Conservation (phyloP, 2,113 vertebrate species). For the Cariama cristata region DNA sequence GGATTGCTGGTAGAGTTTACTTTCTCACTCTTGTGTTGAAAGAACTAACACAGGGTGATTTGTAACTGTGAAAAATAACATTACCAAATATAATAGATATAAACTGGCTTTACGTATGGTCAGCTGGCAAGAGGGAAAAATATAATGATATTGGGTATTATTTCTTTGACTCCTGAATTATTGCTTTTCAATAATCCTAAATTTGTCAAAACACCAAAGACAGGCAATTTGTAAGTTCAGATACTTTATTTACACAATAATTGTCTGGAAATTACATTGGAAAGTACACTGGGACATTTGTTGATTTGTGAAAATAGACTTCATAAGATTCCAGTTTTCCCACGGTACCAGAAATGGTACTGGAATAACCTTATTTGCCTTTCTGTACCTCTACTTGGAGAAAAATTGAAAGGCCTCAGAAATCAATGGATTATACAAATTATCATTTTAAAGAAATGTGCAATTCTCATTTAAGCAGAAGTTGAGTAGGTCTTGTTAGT, state of each 20-base stretch:
- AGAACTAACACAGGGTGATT: not conserved
- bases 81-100: not conserved
- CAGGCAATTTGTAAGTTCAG: not conserved
- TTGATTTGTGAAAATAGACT: not conserved
- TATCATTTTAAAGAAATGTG: not conserved
- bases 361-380: not conserved
- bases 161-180: not conserved
- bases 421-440: not conserved
- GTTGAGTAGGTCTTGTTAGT: not conserved
- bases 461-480: not conserved
- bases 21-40: not conserved
- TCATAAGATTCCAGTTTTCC: not conserved
- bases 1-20: not conserved
- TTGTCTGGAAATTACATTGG: not conserved
- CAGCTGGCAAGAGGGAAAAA: not conserved
- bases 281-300: not conserved
- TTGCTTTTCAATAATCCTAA: not conserved
- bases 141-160: not conserved
- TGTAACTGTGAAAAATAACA: conserved; percentile 9
- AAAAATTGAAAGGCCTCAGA: not conserved
- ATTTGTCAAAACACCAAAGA: not conserved
- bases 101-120: not conserved
- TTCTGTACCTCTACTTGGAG: not conserved
- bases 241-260: not conserved
- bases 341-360: not conserved